These are phyloP conservation scores for Babylonia areolata DNA, from an alignment of 1,140 invertebrate genomes.

Conservation along the genomic window DNA sequence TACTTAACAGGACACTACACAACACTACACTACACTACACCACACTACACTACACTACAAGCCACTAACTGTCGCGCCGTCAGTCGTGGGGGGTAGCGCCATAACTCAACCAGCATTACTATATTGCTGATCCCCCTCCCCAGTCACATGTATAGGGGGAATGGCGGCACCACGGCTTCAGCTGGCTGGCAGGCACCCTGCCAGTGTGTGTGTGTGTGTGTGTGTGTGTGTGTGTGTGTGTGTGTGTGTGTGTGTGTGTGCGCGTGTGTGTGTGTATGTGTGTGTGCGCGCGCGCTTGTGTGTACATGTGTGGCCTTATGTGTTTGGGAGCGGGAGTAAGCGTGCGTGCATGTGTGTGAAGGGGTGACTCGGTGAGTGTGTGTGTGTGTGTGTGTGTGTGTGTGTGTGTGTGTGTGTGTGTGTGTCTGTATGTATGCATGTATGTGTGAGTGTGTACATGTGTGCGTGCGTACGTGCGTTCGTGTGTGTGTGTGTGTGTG, in stretches of 20 bases:
- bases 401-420: neutral
- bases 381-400: neutral
- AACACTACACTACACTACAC: too few species aligned
- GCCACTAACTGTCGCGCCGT: too few species aligned
- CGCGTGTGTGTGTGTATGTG: neutral
- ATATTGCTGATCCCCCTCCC: too few species aligned
- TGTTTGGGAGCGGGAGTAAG: neutral
- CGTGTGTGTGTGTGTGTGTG: too few species aligned
- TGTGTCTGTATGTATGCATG: neutral
- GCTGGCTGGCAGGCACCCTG: too few species aligned
- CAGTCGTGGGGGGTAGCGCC: too few species aligned
- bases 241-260: conserved; percentile 13
- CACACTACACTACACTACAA: too few species aligned
- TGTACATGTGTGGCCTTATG: neutral
- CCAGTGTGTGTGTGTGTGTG: conserved; percentile 4
- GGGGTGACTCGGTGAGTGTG: neutral
- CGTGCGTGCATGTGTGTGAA: neutral
- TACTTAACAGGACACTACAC: too few species aligned
- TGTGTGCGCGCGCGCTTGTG: neutral
- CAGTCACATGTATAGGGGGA: too few species aligned
- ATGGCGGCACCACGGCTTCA: too few species aligned
- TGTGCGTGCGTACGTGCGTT: neutral
- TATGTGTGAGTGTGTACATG: neutral
- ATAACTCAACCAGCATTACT: too few species aligned
- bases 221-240: conserved; percentile 28